Conservation (phyloP, 2,888 invertebrate species). For the Lymantria monacha region DNA sequence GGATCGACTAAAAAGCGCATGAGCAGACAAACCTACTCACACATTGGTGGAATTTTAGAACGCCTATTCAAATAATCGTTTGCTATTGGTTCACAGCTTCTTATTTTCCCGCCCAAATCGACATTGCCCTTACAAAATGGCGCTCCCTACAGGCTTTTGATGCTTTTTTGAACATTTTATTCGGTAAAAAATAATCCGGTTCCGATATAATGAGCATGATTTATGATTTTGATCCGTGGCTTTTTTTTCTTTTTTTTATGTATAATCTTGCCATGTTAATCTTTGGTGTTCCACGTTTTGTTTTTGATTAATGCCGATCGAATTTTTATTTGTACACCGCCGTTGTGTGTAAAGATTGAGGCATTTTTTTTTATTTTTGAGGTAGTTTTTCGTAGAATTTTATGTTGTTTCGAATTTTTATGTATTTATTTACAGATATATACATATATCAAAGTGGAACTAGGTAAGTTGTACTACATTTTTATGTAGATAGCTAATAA, state of each 20-base stretch:
- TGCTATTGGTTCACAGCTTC: conserved; percentile 56
- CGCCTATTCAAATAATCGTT: conserved; percentile 59
- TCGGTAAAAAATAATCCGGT: conserved; percentile 81
- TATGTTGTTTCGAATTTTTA: neutral
- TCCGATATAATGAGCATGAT: conserved; percentile 81
- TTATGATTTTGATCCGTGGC: conserved; percentile 77
- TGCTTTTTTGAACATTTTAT: conserved; percentile 79
- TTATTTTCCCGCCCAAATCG: conserved; percentile 71
- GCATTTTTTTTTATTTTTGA: conserved; percentile 3
- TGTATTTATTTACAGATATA: neutral
- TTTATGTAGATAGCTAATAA: no score
- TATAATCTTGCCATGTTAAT: conserved; percentile 74
- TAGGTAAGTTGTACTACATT: no score
- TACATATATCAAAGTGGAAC: no score
- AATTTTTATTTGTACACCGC: conserved; percentile 50
- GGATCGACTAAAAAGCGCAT: conserved; percentile 77
- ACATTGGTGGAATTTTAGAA: conserved; percentile 60
- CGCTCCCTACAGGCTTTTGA: conserved; percentile 78
- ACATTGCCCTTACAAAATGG: conserved; percentile 76
- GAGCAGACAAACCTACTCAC: conserved; percentile 52
- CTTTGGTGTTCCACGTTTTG: conserved; percentile 68
- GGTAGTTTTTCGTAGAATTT: conserved; percentile 13
- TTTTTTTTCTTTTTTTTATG: conserved; percentile 48
- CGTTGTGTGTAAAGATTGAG: conserved; percentile 19
- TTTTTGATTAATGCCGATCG: conserved; percentile 66